These are phyloP conservation scores for Ceyx margarethae DNA, from an alignment of 2,113 vertebrate species.

Conservation along the genomic window DNA sequence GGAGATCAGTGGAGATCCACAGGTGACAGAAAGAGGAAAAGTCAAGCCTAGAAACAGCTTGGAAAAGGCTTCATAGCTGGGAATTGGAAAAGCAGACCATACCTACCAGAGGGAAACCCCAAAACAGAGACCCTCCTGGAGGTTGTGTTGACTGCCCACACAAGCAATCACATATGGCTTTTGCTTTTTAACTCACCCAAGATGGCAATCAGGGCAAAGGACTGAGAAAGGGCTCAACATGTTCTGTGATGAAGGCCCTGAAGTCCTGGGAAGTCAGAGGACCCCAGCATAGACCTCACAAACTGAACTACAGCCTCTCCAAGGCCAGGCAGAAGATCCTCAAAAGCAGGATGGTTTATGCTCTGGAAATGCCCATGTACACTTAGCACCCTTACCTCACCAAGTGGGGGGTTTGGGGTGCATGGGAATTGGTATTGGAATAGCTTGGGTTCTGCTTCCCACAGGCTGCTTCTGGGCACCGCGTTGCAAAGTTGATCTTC, in stretches of 20 bases:
- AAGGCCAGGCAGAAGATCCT: background rate
- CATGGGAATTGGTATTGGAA: background rate
- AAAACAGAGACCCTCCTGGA: background rate
- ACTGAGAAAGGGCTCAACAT: background rate
- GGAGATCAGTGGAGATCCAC: background rate
- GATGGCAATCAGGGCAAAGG: background rate
- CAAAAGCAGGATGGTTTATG: background rate
- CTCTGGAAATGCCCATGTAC: background rate
- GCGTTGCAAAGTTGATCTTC: background rate
- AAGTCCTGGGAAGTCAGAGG: background rate
- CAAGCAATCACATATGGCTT: background rate
- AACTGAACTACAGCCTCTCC: background rate
- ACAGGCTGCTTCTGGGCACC: background rate
- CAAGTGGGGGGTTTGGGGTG: fast-evolving
- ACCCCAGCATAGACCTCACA: fast-evolving
- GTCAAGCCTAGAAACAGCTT: background rate
- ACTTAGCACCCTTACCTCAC: fast-evolving
- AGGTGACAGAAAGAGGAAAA: background rate
- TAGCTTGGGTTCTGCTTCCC: background rate
- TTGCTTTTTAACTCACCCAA: background rate
- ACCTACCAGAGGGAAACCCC: background rate
- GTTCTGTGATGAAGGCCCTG: background rate
- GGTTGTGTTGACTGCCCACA: background rate
- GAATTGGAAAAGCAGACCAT: background rate
- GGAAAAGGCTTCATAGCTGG: background rate